Conservation (phyloP, 2,797 vertebrate species). For the Typhlichthys eigenmanni region DNA sequence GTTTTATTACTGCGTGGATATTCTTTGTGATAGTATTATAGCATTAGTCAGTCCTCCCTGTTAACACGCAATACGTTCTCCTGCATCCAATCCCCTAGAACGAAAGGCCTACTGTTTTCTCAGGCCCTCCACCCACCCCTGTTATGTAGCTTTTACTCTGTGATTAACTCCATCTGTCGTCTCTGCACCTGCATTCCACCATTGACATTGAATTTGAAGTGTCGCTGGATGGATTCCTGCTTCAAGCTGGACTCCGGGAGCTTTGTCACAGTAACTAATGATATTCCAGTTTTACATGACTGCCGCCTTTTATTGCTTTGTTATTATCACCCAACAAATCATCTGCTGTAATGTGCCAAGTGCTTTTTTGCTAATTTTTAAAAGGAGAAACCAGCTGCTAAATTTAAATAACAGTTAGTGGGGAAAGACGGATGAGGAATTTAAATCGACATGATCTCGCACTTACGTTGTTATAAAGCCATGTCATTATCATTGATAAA, state of each 20-base stretch:
- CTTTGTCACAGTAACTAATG: conserved; percentile 51
- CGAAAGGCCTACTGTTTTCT: conserved; percentile 7
- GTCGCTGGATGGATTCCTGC: conserved; percentile 32
- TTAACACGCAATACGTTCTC: too few species aligned
- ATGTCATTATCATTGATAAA: too few species aligned
- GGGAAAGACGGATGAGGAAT: background rate
- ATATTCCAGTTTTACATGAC: conserved; percentile 44
- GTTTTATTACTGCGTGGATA: too few species aligned
- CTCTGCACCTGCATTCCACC: conserved; percentile 50
- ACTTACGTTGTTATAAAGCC: background rate
- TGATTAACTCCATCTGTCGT: conserved; percentile 56
- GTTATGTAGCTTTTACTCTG: conserved; percentile 19
- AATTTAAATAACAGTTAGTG: background rate
- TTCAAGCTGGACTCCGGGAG: conserved; percentile 28
- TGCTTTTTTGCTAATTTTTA: background rate
- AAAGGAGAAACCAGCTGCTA: too few species aligned
- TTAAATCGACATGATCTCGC: background rate
- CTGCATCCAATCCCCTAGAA: too few species aligned
- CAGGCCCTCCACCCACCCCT: conserved; percentile 26
- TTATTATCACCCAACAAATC: conserved; percentile 35
- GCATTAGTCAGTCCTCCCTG: too few species aligned
- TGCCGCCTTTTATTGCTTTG: conserved; percentile 14
- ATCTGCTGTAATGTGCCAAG: conserved; percentile 15
- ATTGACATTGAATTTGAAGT: conserved; percentile 51
- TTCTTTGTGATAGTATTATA: too few species aligned